These are phyloP conservation scores for Stenichneumon culpator DNA, from an alignment of 2,888 invertebrate genomes.

Conservation along the genomic window DNA sequence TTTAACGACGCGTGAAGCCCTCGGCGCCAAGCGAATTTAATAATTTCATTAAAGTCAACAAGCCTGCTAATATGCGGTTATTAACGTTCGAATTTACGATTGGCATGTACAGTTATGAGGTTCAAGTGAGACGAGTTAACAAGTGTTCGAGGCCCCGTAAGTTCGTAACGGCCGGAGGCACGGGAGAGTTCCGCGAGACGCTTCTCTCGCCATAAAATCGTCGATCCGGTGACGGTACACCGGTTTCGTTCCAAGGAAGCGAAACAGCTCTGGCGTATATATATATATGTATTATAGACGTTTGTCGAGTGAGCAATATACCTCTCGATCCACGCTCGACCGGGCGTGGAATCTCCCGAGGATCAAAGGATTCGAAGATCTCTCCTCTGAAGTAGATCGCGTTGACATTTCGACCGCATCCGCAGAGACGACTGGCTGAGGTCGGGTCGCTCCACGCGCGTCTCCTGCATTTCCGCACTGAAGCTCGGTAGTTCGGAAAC, in stretches of 20 bases:
- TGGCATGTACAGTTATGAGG: constrained; percentile 19
- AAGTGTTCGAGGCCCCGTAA: constrained; percentile 24
- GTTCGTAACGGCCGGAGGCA: neutral
- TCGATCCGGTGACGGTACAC: constrained; percentile 2
- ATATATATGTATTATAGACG: neutral
- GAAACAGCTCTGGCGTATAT: neutral
- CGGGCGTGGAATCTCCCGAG: neutral
- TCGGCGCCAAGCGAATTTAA: constrained; percentile 28
- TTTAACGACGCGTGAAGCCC: neutral
- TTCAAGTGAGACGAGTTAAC: constrained; percentile 23
- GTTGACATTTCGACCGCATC: constrained; percentile 32
- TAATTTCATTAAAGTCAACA: constrained; percentile 20
- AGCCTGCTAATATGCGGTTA: constrained; percentile 29
- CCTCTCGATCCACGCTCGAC: constrained; percentile 9
- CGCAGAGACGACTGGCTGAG: neutral
- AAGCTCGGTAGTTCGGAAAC: constrained; percentile 3
- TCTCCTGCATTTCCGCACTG: neutral
- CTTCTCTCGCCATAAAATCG: constrained; percentile 33
- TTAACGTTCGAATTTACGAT: constrained; percentile 40
- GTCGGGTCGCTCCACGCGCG: constrained; percentile 11
- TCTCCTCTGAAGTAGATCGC: constrained; percentile 1
- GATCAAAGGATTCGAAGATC: constrained; percentile 26
- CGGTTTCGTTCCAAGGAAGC: constrained; percentile 14
- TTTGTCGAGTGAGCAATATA: neutral
- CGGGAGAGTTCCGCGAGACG: neutral